Percentiles rank a stretch among this genome's conserved stretches.
Evolutionary conservation across 2,113 vertebrate genomes (phyloP).

Genomic region (Mus spicilegus): DNA sequence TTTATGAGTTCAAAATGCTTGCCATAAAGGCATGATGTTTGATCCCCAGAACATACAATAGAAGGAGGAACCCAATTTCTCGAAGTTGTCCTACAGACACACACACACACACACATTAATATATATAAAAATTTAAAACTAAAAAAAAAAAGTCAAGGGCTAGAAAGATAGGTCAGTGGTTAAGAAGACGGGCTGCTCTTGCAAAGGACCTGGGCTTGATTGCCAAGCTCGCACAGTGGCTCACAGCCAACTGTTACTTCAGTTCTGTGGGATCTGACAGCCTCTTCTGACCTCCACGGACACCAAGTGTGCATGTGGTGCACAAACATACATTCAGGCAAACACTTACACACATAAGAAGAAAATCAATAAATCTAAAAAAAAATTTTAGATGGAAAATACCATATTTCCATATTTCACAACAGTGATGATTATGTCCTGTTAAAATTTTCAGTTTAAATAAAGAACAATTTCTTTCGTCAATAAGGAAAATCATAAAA

Average conservation of each 20-base stretch:
- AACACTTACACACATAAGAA: background rate
- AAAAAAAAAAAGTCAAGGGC: background rate
- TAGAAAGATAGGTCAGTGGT: background rate
- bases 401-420: background rate
- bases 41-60: background rate
- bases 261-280: too few relatives aligned
- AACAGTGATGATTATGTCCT: conserved; percentile 14
- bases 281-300: background rate
- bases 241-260: background rate
- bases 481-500: conserved; percentile 34
- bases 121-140: background rate
- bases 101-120: background rate
- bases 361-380: background rate
- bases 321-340: background rate
- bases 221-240: background rate
- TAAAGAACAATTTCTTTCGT: conserved; percentile 32
- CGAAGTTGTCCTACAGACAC: background rate
- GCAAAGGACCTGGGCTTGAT: background rate
- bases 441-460: conserved; percentile 47
- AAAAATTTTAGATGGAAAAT: background rate
- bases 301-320: background rate
- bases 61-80: background rate
- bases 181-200: background rate
- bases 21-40: background rate
- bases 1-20: conserved; percentile 48